A percentile compares a stretch with the other conserved stretches of the same genome.
phyloP scores from a whole-genome alignment of 1,140 invertebrate species.

The Lasioglossum baleicum region DNA sequence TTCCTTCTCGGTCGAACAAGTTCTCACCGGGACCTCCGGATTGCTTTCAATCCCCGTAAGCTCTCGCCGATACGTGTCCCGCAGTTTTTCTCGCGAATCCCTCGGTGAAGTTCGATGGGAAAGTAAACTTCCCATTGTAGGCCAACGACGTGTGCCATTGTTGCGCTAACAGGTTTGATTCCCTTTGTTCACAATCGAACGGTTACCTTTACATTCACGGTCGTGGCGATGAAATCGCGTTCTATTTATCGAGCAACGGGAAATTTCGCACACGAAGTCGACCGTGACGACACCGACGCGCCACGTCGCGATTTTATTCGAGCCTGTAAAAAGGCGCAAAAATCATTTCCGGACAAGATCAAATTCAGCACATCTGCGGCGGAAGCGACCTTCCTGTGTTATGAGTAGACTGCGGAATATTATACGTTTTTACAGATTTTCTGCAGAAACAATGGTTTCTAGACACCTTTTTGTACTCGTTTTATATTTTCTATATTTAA shows the following conservation, averaged over 20 bases:
- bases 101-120: slow-evolving; percentile 32
- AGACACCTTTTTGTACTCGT: too few relatives aligned
- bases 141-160: slow-evolving; percentile 36
- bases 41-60: slow-evolving; percentile 52
- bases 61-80: slow-evolving; percentile 43
- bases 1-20: slow-evolving; percentile 55
- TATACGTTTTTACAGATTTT: too few relatives aligned
- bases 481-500: too few relatives aligned
- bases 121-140: slow-evolving; percentile 53
- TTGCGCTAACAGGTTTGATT: slow-evolving; percentile 39
- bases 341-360: too few relatives aligned
- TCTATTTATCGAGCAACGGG: not conserved
- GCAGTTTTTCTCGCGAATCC: slow-evolving; percentile 31
- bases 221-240: not conserved
- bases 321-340: too few relatives aligned
- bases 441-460: too few relatives aligned
- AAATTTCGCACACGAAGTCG: not conserved
- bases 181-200: slow-evolving; percentile 23
- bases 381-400: too few relatives aligned
- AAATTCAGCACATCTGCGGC: too few relatives aligned
- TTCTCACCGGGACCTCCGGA: slow-evolving; percentile 41
- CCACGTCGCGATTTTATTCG: too few relatives aligned
- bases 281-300: too few relatives aligned
- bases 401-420: too few relatives aligned
- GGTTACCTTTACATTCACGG: not conserved